A percentile compares a stretch with the other conserved stretches of the same genome.
Conservation (phyloP, 2,888 invertebrate genomes). For the Caenorhabditis imperialis region DNA sequence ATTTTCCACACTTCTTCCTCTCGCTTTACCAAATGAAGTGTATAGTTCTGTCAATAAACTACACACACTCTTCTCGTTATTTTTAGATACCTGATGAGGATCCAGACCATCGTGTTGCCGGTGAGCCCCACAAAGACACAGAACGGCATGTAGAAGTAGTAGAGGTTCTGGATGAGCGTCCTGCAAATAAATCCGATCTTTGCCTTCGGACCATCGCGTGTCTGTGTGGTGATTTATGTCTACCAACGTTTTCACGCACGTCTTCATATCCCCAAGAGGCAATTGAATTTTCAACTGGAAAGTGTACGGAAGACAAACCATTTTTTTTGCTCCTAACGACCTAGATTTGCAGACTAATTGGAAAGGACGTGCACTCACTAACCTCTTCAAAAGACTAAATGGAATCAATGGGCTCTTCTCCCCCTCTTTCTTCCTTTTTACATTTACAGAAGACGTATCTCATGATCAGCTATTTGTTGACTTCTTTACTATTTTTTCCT, state of each 20-base stretch:
- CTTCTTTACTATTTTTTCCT: constrained; percentile 7
- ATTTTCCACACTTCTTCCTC: constrained; percentile 20
- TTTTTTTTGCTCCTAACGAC: background rate
- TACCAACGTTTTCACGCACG: too few relatives aligned
- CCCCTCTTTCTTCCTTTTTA: too few relatives aligned
- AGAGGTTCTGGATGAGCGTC: constrained; percentile 61
- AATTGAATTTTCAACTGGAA: too few relatives aligned
- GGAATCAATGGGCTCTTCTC: too few relatives aligned
- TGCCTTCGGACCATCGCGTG: background rate
- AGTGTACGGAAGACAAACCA: too few relatives aligned
- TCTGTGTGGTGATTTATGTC: too few relatives aligned
- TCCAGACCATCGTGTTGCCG: constrained; percentile 75
- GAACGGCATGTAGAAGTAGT: constrained; percentile 74
- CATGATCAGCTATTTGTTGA: too few relatives aligned
- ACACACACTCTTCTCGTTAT: too few relatives aligned
- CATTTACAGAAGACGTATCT: too few relatives aligned
- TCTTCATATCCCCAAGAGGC: too few relatives aligned
- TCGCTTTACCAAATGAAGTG: constrained; percentile 16
- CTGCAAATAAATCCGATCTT: constrained; percentile 23
- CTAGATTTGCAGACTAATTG: constrained; percentile 14
- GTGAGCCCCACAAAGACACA: constrained; percentile 74
- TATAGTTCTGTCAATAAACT: constrained; percentile 23
- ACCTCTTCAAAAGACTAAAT: too few relatives aligned
- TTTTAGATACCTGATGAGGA: constrained; percentile 67
- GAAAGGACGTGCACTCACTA: too few relatives aligned